Percentiles rank a stretch among this genome's conserved stretches.
Evolutionary conservation across 2,113 vertebrate species (phyloP).

Genomic region (Python bivittatus): DNA sequence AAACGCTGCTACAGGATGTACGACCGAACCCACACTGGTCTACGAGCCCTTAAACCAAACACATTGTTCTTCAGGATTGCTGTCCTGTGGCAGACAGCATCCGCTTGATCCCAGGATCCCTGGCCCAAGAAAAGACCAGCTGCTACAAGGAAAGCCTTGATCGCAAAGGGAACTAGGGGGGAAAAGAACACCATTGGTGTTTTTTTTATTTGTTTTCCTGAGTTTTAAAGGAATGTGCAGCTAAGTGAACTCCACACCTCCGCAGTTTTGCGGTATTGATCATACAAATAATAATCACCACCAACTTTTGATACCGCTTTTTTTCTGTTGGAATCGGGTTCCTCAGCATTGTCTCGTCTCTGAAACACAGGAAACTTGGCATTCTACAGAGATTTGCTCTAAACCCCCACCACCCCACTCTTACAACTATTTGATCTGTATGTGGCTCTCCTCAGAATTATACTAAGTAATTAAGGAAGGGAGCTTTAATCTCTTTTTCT

Average conservation of each 20-base stretch:
- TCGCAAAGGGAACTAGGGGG: neutral
- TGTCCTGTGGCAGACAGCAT: neutral
- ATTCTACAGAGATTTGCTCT: conserved; percentile 17
- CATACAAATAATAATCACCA: too few relatives aligned
- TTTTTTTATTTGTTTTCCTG: neutral
- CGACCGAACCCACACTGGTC: too few relatives aligned
- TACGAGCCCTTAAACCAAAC: neutral
- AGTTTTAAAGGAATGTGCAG: neutral
- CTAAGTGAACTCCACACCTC: neutral
- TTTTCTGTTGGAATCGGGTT: neutral
- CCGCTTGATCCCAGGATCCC: neutral
- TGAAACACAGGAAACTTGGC: conserved; percentile 22
- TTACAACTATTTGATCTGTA: conserved; percentile 46
- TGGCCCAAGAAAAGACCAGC: neutral
- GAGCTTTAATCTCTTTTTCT: conserved; percentile 50
- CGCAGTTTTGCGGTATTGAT: neutral
- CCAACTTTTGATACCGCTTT: neutral
- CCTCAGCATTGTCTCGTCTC: neutral
- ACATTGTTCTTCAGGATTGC: neutral
- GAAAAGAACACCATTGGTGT: neutral
- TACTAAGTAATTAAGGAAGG: conserved; percentile 55
- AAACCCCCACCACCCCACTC: conserved; percentile 45
- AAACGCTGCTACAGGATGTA: too few relatives aligned
- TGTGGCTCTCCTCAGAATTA: conserved; percentile 57
- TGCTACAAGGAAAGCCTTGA: neutral